A percentile compares a stretch with the other conserved stretches of the same genome.
Conservation (phyloP, 1,140 invertebrate species). For the Caerostris darwini region DNA sequence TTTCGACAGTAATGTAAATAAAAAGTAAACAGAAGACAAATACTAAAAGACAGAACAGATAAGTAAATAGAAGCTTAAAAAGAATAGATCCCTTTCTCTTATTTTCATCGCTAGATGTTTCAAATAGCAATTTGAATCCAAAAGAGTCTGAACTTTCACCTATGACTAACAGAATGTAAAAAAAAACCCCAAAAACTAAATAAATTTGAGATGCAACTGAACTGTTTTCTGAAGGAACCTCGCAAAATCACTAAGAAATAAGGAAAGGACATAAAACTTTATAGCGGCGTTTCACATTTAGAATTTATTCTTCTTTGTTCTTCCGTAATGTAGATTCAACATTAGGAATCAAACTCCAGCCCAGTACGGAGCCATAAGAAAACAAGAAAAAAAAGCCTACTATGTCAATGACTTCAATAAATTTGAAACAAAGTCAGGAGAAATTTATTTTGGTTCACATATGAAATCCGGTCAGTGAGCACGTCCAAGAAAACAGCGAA, state of each 20-base stretch:
- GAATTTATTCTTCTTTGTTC: constrained; percentile 73
- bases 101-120: constrained; percentile 9
- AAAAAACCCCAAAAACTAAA: background rate
- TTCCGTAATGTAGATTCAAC: constrained; percentile 65
- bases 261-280: constrained; percentile 71
- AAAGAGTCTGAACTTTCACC: constrained; percentile 40
- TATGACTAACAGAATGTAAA: constrained; percentile 46
- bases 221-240: constrained; percentile 54
- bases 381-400: constrained; percentile 49
- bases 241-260: constrained; percentile 62
- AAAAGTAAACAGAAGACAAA: constrained; percentile 23
- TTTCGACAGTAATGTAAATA: background rate
- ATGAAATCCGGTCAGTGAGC: constrained; percentile 69
- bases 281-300: constrained; percentile 74
- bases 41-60: constrained; percentile 13
- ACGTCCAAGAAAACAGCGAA: constrained; percentile 41
- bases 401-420: constrained; percentile 73
- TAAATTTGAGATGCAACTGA: constrained; percentile 50
- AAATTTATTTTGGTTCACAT: constrained; percentile 72
- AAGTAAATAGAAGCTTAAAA: constrained; percentile 40
- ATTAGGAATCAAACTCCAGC: constrained; percentile 67
- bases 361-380: background rate
- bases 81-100: constrained; percentile 3
- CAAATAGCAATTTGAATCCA: constrained; percentile 42
- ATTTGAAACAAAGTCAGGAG: constrained; percentile 72